These are phyloP conservation scores for Elephantulus edwardii DNA, from an alignment of 2,113 vertebrate species.

Conservation along the genomic window DNA sequence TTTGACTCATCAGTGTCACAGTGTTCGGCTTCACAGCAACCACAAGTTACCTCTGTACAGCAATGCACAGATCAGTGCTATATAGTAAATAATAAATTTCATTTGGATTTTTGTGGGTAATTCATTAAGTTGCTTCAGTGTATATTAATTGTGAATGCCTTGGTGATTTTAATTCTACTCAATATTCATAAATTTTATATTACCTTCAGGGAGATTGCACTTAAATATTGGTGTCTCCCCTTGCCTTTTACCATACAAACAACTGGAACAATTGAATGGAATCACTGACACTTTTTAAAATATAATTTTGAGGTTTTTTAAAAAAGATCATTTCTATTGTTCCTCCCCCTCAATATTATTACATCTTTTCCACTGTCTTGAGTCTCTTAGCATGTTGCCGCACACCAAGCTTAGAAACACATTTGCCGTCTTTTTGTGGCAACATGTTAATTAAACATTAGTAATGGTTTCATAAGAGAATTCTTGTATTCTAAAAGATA, in stretches of 20 bases:
- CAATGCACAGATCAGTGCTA: too few species aligned
- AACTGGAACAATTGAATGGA: not conserved
- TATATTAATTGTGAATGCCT: not conserved
- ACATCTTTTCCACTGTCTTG: not conserved
- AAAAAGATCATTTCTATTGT: not conserved
- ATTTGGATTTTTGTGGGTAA: not conserved
- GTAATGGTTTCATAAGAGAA: too few species aligned
- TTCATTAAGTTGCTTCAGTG: not conserved
- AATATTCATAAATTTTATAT: not conserved
- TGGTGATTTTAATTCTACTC: constrained; percentile 1
- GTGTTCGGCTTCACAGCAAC: too few species aligned
- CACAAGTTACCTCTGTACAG: too few species aligned
- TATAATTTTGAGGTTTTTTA: not conserved
- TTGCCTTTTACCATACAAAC: not conserved
- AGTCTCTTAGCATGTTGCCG: not conserved
- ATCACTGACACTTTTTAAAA: not conserved
- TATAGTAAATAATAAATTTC: not conserved
- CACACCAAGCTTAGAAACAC: too few species aligned
- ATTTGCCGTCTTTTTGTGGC: too few species aligned
- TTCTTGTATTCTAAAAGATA: too few species aligned
- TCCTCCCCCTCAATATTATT: not conserved
- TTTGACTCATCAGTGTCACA: too few species aligned
- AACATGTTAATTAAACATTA: too few species aligned
- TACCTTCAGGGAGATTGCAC: not conserved
- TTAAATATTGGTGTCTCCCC: not conserved